Percentiles rank a stretch among this genome's conserved stretches.
Conservation (phyloP, 2,888 invertebrate species). For the Isoperla grammatica region DNA sequence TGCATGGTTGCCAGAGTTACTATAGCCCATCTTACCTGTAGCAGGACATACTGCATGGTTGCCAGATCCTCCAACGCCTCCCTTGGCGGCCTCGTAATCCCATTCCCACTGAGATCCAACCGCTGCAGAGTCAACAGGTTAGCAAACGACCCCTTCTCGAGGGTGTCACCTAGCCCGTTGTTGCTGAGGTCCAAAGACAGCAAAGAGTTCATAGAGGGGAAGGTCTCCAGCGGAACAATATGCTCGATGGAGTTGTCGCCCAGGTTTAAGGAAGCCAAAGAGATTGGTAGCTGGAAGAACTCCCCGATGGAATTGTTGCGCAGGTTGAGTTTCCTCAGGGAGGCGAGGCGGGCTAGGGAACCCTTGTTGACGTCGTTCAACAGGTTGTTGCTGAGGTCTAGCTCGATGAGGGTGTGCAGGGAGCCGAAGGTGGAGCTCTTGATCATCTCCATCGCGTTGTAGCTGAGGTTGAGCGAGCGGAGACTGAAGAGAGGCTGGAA, state of each 20-base stretch:
- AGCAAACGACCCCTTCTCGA: constrained; percentile 62
- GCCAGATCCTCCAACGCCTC: constrained; percentile 55
- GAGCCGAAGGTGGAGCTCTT: constrained; percentile 77
- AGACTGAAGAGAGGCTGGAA: constrained; percentile 82
- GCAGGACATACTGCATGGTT: neutral
- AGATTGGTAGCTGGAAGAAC: constrained; percentile 61
- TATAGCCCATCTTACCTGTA: constrained; percentile 8
- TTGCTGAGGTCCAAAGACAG: constrained; percentile 68
- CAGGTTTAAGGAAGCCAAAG: constrained; percentile 64
- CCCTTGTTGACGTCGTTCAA: constrained; percentile 56
- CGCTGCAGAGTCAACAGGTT: constrained; percentile 68
- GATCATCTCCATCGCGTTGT: constrained; percentile 68
- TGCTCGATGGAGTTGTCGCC: constrained; percentile 65
- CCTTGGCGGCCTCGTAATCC: constrained; percentile 66
- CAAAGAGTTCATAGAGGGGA: constrained; percentile 87
- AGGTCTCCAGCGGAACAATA: constrained; percentile 56
- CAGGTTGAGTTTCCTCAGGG: constrained; percentile 50
- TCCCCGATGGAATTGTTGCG: constrained; percentile 62
- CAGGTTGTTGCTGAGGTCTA: constrained; percentile 62
- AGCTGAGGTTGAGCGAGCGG: constrained; percentile 65
- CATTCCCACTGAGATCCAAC: constrained; percentile 64
- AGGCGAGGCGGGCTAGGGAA: constrained; percentile 67
- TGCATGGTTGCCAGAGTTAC: no score
- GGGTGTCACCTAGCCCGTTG: constrained; percentile 63
- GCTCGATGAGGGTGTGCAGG: constrained; percentile 69